Evolutionary conservation across 2,888 invertebrate species (phyloP).

Genomic region (Allygus modestus): DNA sequence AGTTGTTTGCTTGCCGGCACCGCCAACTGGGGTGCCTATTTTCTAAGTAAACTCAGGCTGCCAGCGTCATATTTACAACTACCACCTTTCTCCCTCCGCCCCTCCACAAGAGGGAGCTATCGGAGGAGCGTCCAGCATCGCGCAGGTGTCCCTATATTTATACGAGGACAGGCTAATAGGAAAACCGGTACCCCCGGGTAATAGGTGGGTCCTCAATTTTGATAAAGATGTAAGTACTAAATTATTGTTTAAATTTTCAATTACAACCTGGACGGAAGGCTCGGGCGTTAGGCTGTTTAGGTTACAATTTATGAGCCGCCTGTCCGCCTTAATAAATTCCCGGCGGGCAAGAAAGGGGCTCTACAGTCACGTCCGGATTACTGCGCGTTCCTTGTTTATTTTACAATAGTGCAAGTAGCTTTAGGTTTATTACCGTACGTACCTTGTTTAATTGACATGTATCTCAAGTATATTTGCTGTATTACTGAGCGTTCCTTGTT

Average conservation of each 20-base stretch:
- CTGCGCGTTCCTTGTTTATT: constrained; percentile 7
- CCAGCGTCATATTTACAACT: too few relatives aligned
- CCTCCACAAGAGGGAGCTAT: too few relatives aligned
- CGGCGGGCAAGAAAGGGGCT: background rate
- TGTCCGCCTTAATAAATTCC: constrained; percentile 34
- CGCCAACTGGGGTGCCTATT: too few relatives aligned
- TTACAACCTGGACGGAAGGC: constrained; percentile 25
- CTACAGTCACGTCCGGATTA: background rate
- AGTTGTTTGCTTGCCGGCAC: too few relatives aligned
- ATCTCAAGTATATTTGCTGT: too few relatives aligned
- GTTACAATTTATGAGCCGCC: constrained; percentile 7
- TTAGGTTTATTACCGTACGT: too few relatives aligned
- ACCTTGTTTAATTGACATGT: too few relatives aligned
- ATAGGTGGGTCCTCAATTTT: constrained; percentile 29
- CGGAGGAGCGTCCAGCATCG: too few relatives aligned
- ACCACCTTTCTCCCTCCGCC: background rate
- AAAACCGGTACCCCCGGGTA: constrained; percentile 15
- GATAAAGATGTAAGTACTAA: constrained; percentile 43
- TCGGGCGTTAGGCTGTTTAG: background rate
- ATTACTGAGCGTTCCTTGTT: too few relatives aligned
- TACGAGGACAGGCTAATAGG: constrained; percentile 10
- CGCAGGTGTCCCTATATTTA: too few relatives aligned
- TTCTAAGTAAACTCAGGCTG: too few relatives aligned
- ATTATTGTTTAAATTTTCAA: constrained; percentile 43
- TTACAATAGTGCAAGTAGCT: too few relatives aligned